phyloP scores from a whole-genome alignment of 2,888 invertebrate genomes.

The Fragum fragum region DNA sequence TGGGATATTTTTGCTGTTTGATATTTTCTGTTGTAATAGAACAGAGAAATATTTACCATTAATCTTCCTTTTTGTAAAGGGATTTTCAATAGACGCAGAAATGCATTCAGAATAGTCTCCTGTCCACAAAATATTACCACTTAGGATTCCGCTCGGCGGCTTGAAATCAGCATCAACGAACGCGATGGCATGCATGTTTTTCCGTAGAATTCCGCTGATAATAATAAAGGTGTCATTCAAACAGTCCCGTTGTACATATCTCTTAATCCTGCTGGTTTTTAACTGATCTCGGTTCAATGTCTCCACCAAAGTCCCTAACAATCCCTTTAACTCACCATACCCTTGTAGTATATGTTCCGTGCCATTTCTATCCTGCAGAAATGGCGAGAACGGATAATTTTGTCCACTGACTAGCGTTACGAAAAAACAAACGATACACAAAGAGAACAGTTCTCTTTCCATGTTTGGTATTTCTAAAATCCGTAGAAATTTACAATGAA shows the following conservation, averaged over 20 bases:
- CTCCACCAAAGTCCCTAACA: not conserved
- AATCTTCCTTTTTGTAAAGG: slow-evolving; percentile 20
- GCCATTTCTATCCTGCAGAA: not conserved
- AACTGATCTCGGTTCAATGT: not conserved
- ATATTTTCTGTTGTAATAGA: not conserved
- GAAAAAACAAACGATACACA: no score
- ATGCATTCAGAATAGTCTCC: slow-evolving; percentile 53
- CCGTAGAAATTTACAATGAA: no score
- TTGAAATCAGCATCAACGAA: slow-evolving; percentile 48
- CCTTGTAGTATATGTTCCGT: not conserved
- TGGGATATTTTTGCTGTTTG: not conserved
- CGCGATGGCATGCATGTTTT: slow-evolving; percentile 20
- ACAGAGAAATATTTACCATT: slow-evolving; percentile 48
- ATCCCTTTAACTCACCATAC: not conserved
- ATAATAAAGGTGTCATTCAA: slow-evolving; percentile 44
- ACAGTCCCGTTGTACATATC: slow-evolving; percentile 7
- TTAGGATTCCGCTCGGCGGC: slow-evolving; percentile 32
- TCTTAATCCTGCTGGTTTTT: not conserved
- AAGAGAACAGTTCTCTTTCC: no score
- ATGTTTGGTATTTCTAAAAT: no score
- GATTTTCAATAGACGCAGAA: slow-evolving; percentile 12
- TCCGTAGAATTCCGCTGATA: not conserved
- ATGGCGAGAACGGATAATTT: no score
- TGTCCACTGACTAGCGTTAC: no score
- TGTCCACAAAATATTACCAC: slow-evolving; percentile 33